These are phyloP conservation scores for Numenius arquata DNA, from an alignment of 2,113 vertebrate species.

Conservation along the genomic window DNA sequence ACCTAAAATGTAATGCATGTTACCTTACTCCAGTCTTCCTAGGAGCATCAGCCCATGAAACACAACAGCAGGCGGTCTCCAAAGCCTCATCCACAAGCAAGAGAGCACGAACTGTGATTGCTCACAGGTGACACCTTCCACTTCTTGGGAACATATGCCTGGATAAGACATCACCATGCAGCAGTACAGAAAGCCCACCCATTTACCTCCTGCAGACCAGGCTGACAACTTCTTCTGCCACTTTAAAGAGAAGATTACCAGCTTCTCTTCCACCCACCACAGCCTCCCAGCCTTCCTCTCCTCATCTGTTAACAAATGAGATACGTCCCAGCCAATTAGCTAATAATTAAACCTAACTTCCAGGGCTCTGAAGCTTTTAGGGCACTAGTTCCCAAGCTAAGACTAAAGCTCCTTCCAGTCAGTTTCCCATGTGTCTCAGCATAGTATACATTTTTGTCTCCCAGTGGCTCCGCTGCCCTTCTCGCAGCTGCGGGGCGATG, in stretches of 20 bases:
- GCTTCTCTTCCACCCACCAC: not conserved
- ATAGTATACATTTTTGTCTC: accelerated
- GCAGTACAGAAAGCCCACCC: accelerated
- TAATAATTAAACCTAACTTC: not conserved
- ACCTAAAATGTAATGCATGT: accelerated
- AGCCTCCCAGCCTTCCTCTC: not conserved
- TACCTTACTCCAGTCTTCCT: not conserved
- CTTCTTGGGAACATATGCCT: accelerated
- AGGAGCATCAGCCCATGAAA: not conserved
- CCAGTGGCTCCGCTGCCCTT: accelerated
- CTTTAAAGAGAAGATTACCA: not conserved
- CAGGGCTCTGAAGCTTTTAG: not conserved
- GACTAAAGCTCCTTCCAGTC: not conserved
- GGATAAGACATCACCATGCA: accelerated
- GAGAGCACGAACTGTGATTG: not conserved
- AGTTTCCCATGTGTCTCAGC: not conserved
- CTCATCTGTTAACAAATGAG: not conserved
- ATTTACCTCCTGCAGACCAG: not conserved
- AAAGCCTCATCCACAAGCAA: not conserved
- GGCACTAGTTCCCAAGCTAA: not conserved
- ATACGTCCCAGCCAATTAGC: not conserved
- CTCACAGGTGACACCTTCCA: not conserved
- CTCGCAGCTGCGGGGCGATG: accelerated
- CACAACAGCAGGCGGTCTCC: not conserved
- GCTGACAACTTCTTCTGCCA: not conserved